phyloP scores from a whole-genome alignment of 2,888 invertebrate genomes.

The Leptodirus hochenwartii region DNA sequence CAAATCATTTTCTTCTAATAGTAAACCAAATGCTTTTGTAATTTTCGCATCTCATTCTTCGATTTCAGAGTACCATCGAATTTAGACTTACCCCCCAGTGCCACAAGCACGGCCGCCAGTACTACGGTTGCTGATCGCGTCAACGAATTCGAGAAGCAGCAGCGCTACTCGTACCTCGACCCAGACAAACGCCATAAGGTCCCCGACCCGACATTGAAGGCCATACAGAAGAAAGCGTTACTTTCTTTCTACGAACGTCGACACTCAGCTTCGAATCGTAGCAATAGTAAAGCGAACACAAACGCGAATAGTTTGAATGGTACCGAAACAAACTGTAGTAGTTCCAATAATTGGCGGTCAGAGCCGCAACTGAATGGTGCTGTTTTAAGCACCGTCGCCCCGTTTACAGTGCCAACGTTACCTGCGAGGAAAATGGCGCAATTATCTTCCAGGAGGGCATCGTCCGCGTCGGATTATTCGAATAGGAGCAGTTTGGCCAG shows the following conservation, averaged over 20 bases:
- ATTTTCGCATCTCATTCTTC: too few relatives aligned
- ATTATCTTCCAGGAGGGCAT: constrained; percentile 37
- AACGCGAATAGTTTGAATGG: too few relatives aligned
- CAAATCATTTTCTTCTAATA: too few relatives aligned
- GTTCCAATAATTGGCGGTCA: constrained; percentile 35
- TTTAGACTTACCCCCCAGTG: constrained; percentile 9
- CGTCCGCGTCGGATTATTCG: constrained; percentile 49
- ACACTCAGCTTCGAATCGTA: constrained; percentile 26
- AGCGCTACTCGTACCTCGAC: constrained; percentile 49
- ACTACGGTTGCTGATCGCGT: constrained; percentile 42
- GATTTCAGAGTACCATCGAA: too few relatives aligned
- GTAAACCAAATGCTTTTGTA: too few relatives aligned
- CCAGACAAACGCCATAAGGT: constrained; percentile 55
- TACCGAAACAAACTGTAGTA: too few relatives aligned
- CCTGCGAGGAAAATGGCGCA: constrained; percentile 28
- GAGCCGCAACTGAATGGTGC: constrained; percentile 35
- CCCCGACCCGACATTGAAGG: constrained; percentile 56
- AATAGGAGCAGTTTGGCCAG: too few relatives aligned
- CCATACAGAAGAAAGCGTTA: constrained; percentile 66
- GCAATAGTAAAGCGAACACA: too few relatives aligned
- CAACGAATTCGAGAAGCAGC: constrained; percentile 41
- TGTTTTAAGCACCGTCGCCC: constrained; percentile 15
- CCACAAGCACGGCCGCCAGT: constrained; percentile 17
- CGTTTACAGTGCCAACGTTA: constrained; percentile 21
- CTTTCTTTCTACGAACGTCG: constrained; percentile 66